Evolutionary conservation across 1,140 invertebrate species (phyloP).

Genomic region (Trachymyrmex septentrionalis): DNA sequence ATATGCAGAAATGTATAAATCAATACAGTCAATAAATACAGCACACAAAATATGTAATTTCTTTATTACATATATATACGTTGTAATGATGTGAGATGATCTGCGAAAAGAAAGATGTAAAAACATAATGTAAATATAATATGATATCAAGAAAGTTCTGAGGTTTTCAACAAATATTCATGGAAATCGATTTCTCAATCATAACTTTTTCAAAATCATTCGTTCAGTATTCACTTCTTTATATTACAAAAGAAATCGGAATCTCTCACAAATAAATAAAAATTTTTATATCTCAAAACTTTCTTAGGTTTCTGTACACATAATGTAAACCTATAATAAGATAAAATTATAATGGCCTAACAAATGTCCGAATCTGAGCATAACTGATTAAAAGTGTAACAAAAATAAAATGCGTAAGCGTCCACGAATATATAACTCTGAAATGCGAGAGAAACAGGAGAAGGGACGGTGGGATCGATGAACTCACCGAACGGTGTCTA

Average conservation of each 20-base stretch:
- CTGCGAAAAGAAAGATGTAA: slow-evolving; percentile 34
- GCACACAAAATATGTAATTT: slow-evolving; percentile 15
- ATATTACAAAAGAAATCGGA: neutral
- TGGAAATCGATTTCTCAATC: neutral
- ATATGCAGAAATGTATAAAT: slow-evolving; percentile 13
- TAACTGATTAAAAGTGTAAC: slow-evolving; percentile 48
- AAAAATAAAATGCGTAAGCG: slow-evolving; percentile 65
- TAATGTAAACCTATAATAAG: slow-evolving; percentile 25
- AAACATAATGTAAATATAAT: slow-evolving; percentile 18
- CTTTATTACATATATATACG: neutral
- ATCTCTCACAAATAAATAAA: neutral
- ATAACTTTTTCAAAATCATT: neutral
- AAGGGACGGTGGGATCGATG: slow-evolving; percentile 75
- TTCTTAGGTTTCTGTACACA: slow-evolving; percentile 9
- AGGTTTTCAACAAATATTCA: neutral
- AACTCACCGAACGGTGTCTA: slow-evolving; percentile 92
- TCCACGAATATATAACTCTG: slow-evolving; percentile 62
- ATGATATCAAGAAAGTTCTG: slow-evolving; percentile 14
- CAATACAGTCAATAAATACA: slow-evolving; percentile 22
- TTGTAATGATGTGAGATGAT: slow-evolving; percentile 22
- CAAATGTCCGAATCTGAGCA: neutral
- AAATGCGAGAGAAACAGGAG: slow-evolving; percentile 65
- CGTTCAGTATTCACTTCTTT: neutral
- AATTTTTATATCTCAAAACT: slow-evolving; percentile 19
- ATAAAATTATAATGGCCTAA: slow-evolving; percentile 48